Percentiles rank a stretch among this genome's conserved stretches.
phyloP scores from a whole-genome alignment of 2,113 vertebrate species.

The Polyodon spathula region DNA sequence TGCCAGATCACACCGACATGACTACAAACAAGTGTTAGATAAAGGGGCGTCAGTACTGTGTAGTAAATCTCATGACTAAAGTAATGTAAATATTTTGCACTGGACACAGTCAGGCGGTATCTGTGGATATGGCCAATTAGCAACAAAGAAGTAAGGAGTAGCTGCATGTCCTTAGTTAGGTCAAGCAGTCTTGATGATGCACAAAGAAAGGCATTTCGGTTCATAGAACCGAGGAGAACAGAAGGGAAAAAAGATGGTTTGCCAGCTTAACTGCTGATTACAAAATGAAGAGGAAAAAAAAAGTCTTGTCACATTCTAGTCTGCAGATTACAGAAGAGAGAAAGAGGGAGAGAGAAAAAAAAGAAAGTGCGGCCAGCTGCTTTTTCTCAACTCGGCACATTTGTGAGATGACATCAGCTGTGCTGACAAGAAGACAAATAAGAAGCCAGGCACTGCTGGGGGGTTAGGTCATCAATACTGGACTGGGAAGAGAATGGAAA shows the following conservation, averaged over 20 bases:
- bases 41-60: too few species aligned
- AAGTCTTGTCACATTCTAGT: constrained; percentile 2
- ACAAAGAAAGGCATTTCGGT: background rate
- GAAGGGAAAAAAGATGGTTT: background rate
- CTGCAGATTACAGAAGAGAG: background rate
- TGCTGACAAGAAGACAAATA: constrained; percentile 13
- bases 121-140: too few species aligned
- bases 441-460: constrained; percentile 3
- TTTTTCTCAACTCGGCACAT: constrained; percentile 11
- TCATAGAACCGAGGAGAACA: background rate
- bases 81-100: too few species aligned
- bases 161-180: background rate
- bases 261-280: background rate
- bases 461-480: constrained; percentile 12
- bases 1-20: too few species aligned
- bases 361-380: constrained; percentile 7
- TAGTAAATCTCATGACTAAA: too few species aligned
- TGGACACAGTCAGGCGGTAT: too few species aligned
- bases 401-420: constrained; percentile 13
- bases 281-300: background rate
- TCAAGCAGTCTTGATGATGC: background rate
- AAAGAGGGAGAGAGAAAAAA: constrained; percentile 1
- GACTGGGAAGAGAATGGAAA: background rate
- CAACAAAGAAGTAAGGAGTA: too few species aligned
- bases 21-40: too few species aligned